Evolutionary conservation across 1,140 invertebrate genomes (phyloP), one percentile per base, ranked within the genome.

Genomic region (Bombus sylvicola): DNA sequence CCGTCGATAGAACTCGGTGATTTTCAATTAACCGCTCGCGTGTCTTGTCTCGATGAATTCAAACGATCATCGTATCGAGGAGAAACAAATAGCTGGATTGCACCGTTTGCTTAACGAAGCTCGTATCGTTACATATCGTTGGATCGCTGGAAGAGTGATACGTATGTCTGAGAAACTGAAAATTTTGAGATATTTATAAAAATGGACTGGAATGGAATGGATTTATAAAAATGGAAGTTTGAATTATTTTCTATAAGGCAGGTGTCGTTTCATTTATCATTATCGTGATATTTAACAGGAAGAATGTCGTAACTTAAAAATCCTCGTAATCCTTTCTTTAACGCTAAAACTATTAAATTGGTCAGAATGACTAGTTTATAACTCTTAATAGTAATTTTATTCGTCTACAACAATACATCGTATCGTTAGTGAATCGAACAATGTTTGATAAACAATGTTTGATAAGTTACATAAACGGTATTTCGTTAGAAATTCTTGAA

Each of bases 321-420:
- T 53, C 0, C 47, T 22, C 18, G 18, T 8, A 22, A 22, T 0
- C 0, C 0, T 53, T 22, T 22, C 18, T 53, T 22, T 8, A 22
- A 53, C 47, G 47, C 47, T 22, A 2, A 1, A 47, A 22, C 18
- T 53, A 8, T 53, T 53, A 22, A 53, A 53, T 53, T 22, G 1
- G 0, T 0, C 18, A 18, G 5, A 53, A 22, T 6, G 47, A 22
- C 5, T 22, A 6, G 47, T 22, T 53, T 8, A 22, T 2, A 53
- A 53, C 47, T 22, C 5, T 6, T 22, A 8, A 53, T 18, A 22
- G 5, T 53, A 53, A 53, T 22, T 53, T 53, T 53, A 22, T 53
- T 53, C 18, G 5, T 53, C 5, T 0, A 2, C 47, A 47, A 47
- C 15, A 5, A 47, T 47, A 5, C 5, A 18, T 18, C 18, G 5